Evolutionary conservation across 2,113 vertebrate genomes (phyloP), one percentile per base, ranked within the genome.

Genomic region (Daphoenositta chrysoptera): DNA sequence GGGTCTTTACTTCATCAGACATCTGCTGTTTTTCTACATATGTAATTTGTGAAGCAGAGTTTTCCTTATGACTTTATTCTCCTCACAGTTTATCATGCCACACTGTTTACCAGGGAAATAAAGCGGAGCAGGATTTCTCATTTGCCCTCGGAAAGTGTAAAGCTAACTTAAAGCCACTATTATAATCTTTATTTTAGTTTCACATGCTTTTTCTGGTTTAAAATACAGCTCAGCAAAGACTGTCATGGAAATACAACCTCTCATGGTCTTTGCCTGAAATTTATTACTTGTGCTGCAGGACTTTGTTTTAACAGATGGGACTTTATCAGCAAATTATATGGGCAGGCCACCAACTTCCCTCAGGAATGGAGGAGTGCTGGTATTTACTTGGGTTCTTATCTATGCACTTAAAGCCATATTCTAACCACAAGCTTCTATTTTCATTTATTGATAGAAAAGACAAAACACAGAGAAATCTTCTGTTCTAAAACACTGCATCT

Each of bases 281-380:
- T 98, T 97, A 98, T 98, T 97, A 96, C 97, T 94, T 79, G 39
- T n/a, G 75, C 94, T 94, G 78, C 93, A 83, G 87, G 31, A 94
- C 97, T 98, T 98, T 98, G 97, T 98, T 98, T 98, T 96, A 98
- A 98, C 98, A 98, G 98, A 98, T 98, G 98, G 98, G 95, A 94
- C 96, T 98, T 98, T 98, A 98, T 98, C 98, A 98, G 98, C 97
- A 97, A 97, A 97, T 98, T 97, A 94, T 94, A 97, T 96, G 97
- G 97, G 98, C 98, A 98, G 95, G 96, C 96, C 97, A 98, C 98
- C 98, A 97, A 96, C 95, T 98, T 98, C 96, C 96, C 97, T 96
- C 75, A 94, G 97, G 97, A 98, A 97, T 73, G 97, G 94, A 97
- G 96, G 97, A 97, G 96, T 79, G 91, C 90, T 93, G 93, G 96